Base-by-base conservation (phyloP, 2,113 vertebrate species). In the Cygnus atratus region DNA sequence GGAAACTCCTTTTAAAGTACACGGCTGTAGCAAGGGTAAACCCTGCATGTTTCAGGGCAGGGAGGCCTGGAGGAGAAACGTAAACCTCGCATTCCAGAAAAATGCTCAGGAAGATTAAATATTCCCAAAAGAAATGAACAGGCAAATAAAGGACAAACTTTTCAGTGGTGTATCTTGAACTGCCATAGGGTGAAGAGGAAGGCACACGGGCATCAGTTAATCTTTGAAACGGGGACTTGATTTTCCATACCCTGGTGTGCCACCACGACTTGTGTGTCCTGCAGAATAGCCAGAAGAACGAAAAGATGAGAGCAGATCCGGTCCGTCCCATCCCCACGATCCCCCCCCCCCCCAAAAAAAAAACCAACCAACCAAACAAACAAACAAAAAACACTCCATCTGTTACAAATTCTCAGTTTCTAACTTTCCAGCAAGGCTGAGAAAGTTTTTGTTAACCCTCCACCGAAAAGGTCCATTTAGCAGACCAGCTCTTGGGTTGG, bases 151-250 rank as follows among this genome's bases (percentile, higher is more conserved):
- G 31, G 2, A 50, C 24, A 50, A 79, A 13, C 14, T 65, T 48
- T 31, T 73, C 55, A 29, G 9, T 3, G 1, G 7, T 26, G 43
- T 31, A 26, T 58, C 54, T 68, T 15, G 18, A 61, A 54, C 26
- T 37, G 13, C 33, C 10, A 0, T 11, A 19, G 22, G 46, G 9
- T 33, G 50, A 59, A 67, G 63, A 73, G 31, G 19, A 37, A 85
- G 13, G 31, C 10, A 20, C 16, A 21, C 1, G 6, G 44, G 6
- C 28, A 37, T 6, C 18, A 21, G 6, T 9, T 10, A 2, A 0
- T 81, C 75, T 86, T 52, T 54, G 33, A 43, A 9, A 50, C 0
- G 3, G 24, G 37, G 11, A 22, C 29, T 78, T 79, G 9, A 3
- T 41, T 43, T 90, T 17, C 24, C 63, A 7, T 21, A 21, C 7